Conservation (phyloP, 2,113 vertebrate species). For the Antigone vipio region DNA sequence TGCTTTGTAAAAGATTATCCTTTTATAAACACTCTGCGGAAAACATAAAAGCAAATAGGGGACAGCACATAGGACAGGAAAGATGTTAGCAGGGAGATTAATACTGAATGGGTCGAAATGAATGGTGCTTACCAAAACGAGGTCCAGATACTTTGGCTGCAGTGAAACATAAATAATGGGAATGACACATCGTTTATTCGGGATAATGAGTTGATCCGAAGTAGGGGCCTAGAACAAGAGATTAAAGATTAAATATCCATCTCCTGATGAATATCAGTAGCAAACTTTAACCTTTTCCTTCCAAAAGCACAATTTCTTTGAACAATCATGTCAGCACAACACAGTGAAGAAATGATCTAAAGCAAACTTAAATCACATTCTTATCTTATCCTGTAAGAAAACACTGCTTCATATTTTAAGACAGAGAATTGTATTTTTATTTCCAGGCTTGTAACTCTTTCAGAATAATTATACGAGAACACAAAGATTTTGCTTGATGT, state of each 20-base stretch:
- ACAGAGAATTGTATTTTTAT: background rate
- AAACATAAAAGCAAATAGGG: conserved; percentile 85
- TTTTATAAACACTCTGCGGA: conserved; percentile 85
- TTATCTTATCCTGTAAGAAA: conserved; percentile 32
- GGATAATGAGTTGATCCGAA: conserved; percentile 90
- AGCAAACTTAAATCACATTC: conserved; percentile 40
- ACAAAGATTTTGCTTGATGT: conserved; percentile 8
- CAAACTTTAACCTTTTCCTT: conserved; percentile 89
- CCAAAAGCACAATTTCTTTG: conserved; percentile 76
- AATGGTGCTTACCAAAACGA: conserved; percentile 84
- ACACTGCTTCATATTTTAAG: conserved; percentile 19
- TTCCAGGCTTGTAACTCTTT: background rate
- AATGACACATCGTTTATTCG: conserved; percentile 87
- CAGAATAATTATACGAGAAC: background rate
- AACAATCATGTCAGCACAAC: conserved; percentile 54
- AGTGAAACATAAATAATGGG: conserved; percentile 89
- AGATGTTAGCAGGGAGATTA: conserved; percentile 90
- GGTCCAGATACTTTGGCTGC: conserved; percentile 86
- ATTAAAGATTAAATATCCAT: conserved; percentile 91
- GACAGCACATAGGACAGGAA: conserved; percentile 83
- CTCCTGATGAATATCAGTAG: conserved; percentile 87
- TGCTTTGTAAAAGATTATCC: conserved; percentile 89
- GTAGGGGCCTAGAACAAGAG: conserved; percentile 84
- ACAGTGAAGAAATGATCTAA: conserved; percentile 43
- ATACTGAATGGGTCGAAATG: conserved; percentile 85